Evolutionary conservation across 2,888 invertebrate species (phyloP).

Genomic region (Anthrax anthrax): DNA sequence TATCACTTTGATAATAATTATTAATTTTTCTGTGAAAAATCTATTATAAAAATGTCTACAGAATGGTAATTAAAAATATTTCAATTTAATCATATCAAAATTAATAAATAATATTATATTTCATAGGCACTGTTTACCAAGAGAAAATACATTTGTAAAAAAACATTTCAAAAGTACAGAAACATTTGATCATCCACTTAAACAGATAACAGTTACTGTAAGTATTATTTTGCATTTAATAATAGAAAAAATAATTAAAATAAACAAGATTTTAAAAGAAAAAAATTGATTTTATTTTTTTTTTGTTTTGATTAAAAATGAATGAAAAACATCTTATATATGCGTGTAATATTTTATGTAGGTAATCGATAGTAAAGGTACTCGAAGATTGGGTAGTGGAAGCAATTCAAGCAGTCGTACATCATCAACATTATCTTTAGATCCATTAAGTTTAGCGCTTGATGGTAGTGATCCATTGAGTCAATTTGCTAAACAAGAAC

Average conservation of each 20-base stretch:
- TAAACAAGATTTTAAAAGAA: too few relatives aligned
- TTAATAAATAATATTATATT: background rate
- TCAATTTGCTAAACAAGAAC: slow-evolving; percentile 47
- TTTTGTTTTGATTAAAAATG: too few relatives aligned
- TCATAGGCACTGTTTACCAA: slow-evolving; percentile 25
- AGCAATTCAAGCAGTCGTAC: slow-evolving; percentile 38
- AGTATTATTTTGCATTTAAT: slow-evolving; percentile 5
- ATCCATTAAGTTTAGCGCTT: slow-evolving; percentile 42
- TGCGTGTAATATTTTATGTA: too few relatives aligned
- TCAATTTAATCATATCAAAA: too few relatives aligned
- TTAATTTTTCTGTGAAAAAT: background rate
- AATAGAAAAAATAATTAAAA: slow-evolving; percentile 2
- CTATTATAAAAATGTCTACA: slow-evolving; percentile 12
- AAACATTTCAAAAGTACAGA: slow-evolving; percentile 19
- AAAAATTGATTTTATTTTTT: too few relatives aligned
- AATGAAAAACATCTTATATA: too few relatives aligned
- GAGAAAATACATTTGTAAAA: slow-evolving; percentile 21
- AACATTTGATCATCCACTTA: slow-evolving; percentile 44
- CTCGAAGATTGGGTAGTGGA: slow-evolving; percentile 36
- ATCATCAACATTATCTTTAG: slow-evolving; percentile 38
- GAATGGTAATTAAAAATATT: slow-evolving; percentile 6
- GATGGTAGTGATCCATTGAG: slow-evolving; percentile 63
- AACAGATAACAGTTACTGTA: slow-evolving; percentile 37
- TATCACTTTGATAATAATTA: too few relatives aligned
- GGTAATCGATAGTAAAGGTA: slow-evolving; percentile 40